Base-by-base conservation (phyloP, 2,113 vertebrate genomes). In the Sclerurus mexicanus region DNA sequence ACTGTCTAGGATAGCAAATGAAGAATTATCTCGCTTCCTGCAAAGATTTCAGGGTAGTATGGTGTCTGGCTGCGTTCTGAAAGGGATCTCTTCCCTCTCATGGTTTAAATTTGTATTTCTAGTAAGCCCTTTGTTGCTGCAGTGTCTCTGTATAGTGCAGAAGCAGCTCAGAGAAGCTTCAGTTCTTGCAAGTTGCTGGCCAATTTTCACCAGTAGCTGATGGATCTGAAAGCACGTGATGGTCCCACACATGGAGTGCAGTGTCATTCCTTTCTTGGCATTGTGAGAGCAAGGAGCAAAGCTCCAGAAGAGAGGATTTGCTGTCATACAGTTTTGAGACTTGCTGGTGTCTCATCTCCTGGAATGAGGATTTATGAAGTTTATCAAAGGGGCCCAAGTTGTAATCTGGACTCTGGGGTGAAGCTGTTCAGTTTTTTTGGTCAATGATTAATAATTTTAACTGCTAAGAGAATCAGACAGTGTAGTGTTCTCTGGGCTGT, bases 21-120 rank as follows among this genome's bases (percentile, higher is more conserved):
- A 94, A 89, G 56, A 73, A 76, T 88, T 87, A 24, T 18, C 49
- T 63, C 42, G 75, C 77, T 89, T 91, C 59, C 72, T 88, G 82
- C 39, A 58, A 83, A 75, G 78, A 14, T 76, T 83, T 72, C 0
- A 1, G 58, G 42, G 6, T 71, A 42, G 13, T 55, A 5, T 67
- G 53, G 30, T 52, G 63, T 46, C 50, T 85, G 73, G 16, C 49
- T 66, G 68, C 27, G 16, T 88, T 84, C 46, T 87, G 63, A 89
- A 67, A 27, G 55, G 47, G 40, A 33, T 31, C 60, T 90, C 35
- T 75, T 79, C 33, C 37, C 31, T 0, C 0, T 37, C 2, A 2
- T 75, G 50, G 28, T 62, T 89, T 85, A 31, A 69, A 82, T 73
- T 52, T 87, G 44, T 89, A 47, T 80, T 83, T 92, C 46, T 58